A percentile compares a stretch with the other conserved stretches of the same genome.
Conservation (phyloP, 1,140 invertebrate species). For the Protaetia brevitarsis region DNA sequence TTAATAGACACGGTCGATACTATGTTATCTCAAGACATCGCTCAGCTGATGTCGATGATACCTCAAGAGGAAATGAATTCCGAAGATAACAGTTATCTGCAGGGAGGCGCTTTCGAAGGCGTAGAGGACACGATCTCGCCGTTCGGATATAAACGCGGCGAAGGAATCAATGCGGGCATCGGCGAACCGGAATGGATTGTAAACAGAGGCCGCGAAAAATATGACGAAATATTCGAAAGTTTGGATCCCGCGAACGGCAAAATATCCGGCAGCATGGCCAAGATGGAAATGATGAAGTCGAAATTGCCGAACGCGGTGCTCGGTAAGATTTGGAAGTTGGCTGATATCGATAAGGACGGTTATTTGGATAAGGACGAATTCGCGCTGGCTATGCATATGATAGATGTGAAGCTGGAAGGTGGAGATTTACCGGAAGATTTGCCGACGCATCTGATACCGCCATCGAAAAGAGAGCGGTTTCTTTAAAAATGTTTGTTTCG, state of each 20-base stretch:
- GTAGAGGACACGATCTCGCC: constrained; percentile 82
- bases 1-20: constrained; percentile 69
- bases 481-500: not conserved
- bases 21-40: constrained; percentile 75
- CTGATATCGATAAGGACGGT: constrained; percentile 96
- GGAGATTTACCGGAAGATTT: constrained; percentile 88
- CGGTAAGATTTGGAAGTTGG: constrained; percentile 96
- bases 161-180: constrained; percentile 92
- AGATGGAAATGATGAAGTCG: constrained; percentile 89
- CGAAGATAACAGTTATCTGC: constrained; percentile 28
- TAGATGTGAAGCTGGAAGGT: constrained; percentile 89
- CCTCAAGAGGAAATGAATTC: constrained; percentile 57
- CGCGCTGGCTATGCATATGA: constrained; percentile 97
- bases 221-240: constrained; percentile 82
- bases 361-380: constrained; percentile 95
- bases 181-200: constrained; percentile 98
- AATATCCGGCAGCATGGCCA: constrained; percentile 89
- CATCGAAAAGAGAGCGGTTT: constrained; percentile 45
- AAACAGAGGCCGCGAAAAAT: constrained; percentile 77
- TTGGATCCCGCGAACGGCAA: constrained; percentile 89
- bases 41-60: constrained; percentile 68
- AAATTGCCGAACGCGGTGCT: constrained; percentile 96
- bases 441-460: constrained; percentile 92
- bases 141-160: constrained; percentile 93
- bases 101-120: constrained; percentile 88